Percentiles rank a stretch among this genome's conserved stretches.
Evolutionary conservation across 1,140 invertebrate species (phyloP).

Genomic region (Heliconius melpomene): DNA sequence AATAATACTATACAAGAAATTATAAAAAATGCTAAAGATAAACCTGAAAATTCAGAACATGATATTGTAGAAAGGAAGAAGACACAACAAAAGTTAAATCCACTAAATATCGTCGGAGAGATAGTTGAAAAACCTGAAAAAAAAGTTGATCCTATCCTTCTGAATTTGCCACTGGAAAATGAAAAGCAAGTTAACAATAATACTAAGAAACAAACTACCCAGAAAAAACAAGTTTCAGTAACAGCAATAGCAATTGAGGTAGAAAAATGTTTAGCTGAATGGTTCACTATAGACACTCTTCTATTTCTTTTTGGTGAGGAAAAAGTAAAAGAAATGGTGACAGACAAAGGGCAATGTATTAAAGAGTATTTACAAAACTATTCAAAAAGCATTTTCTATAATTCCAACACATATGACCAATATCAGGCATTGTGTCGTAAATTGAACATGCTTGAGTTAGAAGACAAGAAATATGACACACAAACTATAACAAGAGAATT

Average conservation of each 20-base stretch:
- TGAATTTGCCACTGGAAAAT: conserved; percentile 34
- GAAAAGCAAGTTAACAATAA: conserved; percentile 25
- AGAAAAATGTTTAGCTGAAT: conserved; percentile 81
- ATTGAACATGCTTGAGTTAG: conserved; percentile 81
- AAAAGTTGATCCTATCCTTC: conserved; percentile 67
- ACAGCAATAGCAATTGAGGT: conserved; percentile 70
- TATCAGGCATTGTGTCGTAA: conserved; percentile 82
- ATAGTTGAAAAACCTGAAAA: conserved; percentile 69
- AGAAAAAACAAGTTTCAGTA: conserved; percentile 57
- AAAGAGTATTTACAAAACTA: conserved; percentile 80
- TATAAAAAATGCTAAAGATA: background rate
- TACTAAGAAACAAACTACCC: conserved; percentile 19
- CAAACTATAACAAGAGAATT: conserved; percentile 63
- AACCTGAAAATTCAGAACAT: background rate
- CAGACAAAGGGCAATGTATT: conserved; percentile 80
- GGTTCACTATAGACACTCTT: conserved; percentile 83
- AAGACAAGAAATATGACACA: conserved; percentile 79
- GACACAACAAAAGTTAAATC: conserved; percentile 52
- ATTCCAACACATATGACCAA: conserved; percentile 74
- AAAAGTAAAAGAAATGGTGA: conserved; percentile 81
- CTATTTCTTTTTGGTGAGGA: conserved; percentile 82
- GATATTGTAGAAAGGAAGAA: conserved; percentile 18
- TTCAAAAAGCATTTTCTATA: conserved; percentile 67
- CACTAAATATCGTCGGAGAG: conserved; percentile 70
- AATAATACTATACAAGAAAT: background rate